Conservation (phyloP, 2,888 invertebrate genomes). For the Rotaria macrura region DNA sequence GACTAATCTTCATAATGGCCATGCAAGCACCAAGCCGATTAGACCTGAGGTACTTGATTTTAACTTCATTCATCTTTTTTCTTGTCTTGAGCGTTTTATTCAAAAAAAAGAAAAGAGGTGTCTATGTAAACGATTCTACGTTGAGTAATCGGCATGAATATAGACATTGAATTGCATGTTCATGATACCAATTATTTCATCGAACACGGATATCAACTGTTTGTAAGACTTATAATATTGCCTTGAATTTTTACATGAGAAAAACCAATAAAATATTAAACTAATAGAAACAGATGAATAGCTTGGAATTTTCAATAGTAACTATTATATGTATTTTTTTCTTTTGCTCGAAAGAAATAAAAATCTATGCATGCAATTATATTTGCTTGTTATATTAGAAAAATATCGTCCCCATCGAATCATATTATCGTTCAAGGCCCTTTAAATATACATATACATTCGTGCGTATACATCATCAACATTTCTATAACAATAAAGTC, state of each 20-base stretch:
- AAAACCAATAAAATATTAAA: not conserved
- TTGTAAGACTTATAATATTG: not conserved
- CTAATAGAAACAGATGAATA: no score
- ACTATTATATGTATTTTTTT: no score
- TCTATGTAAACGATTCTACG: not conserved
- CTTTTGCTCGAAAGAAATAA: no score
- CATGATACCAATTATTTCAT: not conserved
- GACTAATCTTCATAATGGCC: not conserved
- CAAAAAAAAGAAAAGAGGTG: not conserved
- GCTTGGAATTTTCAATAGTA: no score
- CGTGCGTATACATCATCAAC: not conserved
- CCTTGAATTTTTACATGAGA: not conserved
- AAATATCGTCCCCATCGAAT: not conserved
- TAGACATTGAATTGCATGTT: not conserved
- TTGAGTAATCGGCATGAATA: not conserved
- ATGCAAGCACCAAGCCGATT: not conserved
- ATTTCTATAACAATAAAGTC: not conserved
- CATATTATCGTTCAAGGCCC: not conserved
- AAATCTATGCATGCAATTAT: not conserved
- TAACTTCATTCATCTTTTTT: not conserved
- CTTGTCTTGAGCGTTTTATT: not conserved
- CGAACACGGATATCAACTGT: not conserved
- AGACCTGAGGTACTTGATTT: not conserved
- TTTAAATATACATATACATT: not conserved
- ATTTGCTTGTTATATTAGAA: not conserved